Evolutionary conservation across 2,888 invertebrate genomes (phyloP), one percentile per base, ranked within the genome.

Genomic region (Ectemnius cavifrons): DNA sequence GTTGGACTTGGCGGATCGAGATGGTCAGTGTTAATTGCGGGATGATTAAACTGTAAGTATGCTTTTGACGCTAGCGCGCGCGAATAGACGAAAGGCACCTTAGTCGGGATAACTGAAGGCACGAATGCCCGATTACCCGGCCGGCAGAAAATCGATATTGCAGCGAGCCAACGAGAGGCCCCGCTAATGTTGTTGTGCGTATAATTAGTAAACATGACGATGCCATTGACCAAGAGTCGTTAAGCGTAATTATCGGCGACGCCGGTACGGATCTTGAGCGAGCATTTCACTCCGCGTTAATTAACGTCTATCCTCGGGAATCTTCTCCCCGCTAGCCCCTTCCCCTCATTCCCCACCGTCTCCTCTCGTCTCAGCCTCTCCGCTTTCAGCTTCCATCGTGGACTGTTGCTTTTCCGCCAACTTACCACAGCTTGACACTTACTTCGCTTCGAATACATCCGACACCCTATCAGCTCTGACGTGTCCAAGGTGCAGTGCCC

Each of bases 391-490:
- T 65, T 60, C 56, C 5, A 23, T 13, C 47, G 16, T 27, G 52
- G 63, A 80, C 74, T 66, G 71, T 71, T 75, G 75, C 75, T 80
- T 81, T 80, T 62, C 64, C 59, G 28, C 23, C 67, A 60, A 71
- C 56, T 67, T 60, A 60, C 45, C 57, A 47, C 58, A 45, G 69
- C 45, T 63, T 65, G 59, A 68, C 70, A 63, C 62, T 27, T 63
- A 47, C 71, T 56, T 27, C 13, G 64, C 59, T 72, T 60, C 16
- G 37, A 63, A 69, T 37, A 37, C 8, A 37, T 11, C 37, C 37
- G 37, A 65, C 69, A 58, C 59, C 60, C 57, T 70, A 16, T 46
- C 75, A 62, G 27, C 28, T 59, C 27, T 63, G 65, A 75, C 76
- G 63, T 45, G 67, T 62, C 68, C 66, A 18, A 27, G 63, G 37